Conservation (phyloP, 2,113 vertebrate species). For the Odocoileus virginianus region DNA sequence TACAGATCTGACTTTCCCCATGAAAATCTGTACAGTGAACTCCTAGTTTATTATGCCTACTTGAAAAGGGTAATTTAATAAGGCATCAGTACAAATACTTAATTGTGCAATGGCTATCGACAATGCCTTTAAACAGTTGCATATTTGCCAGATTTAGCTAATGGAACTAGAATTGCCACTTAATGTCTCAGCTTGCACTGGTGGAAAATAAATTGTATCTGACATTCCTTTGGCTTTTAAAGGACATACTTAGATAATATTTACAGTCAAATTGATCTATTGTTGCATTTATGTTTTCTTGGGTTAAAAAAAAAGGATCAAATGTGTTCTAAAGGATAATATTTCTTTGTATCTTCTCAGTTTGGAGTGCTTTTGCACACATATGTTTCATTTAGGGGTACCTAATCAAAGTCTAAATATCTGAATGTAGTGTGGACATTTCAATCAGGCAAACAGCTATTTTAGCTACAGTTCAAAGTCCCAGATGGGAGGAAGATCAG, state of each 20-base stretch:
- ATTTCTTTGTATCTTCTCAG: constrained; percentile 71
- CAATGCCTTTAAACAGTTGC: constrained; percentile 91
- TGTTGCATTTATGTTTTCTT: constrained; percentile 79
- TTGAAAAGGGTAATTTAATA: constrained; percentile 92
- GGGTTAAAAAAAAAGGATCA: constrained; percentile 72
- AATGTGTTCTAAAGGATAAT: constrained; percentile 71
- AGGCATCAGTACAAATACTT: constrained; percentile 92
- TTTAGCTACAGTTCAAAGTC: neutral
- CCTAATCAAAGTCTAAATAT: constrained; percentile 34
- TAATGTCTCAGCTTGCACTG: constrained; percentile 86
- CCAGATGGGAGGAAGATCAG: neutral
- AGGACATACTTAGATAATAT: constrained; percentile 83
- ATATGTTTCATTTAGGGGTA: neutral
- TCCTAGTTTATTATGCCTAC: constrained; percentile 85
- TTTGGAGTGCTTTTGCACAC: constrained; percentile 53
- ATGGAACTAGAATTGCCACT: constrained; percentile 89
- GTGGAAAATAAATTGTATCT: constrained; percentile 88
- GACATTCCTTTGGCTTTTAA: constrained; percentile 85
- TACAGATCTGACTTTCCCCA: constrained; percentile 75
- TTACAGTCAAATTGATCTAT: constrained; percentile 81
- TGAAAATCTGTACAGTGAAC: constrained; percentile 82
- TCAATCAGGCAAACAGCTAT: constrained; percentile 5
- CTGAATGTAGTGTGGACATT: constrained; percentile 2
- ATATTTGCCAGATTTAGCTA: constrained; percentile 91
- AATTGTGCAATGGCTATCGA: constrained; percentile 95